These are phyloP conservation scores for Sula dactylatra DNA, from an alignment of 2,113 vertebrate species.

Conservation along the genomic window DNA sequence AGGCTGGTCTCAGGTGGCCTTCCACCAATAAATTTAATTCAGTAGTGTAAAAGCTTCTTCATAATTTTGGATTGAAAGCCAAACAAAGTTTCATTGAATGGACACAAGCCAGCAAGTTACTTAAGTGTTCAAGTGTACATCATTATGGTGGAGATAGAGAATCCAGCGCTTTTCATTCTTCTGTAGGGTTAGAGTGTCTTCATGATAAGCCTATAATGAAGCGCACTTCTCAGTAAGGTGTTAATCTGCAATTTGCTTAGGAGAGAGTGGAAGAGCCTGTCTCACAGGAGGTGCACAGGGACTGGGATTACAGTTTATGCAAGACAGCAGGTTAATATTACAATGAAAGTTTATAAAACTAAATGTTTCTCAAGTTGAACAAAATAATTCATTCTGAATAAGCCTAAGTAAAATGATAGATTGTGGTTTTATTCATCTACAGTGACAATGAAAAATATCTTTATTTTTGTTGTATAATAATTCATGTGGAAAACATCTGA, in stretches of 20 bases:
- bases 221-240: neutral
- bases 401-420: neutral
- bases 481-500: neutral
- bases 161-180: neutral
- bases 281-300: neutral
- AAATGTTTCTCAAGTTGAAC: neutral
- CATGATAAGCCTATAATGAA: neutral
- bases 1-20: neutral
- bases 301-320: neutral
- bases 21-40: neutral
- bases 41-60: neutral
- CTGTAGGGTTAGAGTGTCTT: neutral
- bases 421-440: neutral
- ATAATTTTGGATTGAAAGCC: neutral
- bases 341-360: neutral
- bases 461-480: no score
- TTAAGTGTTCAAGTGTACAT: neutral
- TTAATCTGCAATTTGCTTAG: neutral
- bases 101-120: neutral
- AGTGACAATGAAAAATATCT: neutral
- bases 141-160: neutral
- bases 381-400: neutral
- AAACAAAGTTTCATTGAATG: neutral
- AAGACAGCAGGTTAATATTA: neutral
- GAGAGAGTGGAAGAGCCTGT: neutral